Evolutionary conservation across 2,113 vertebrate species (phyloP).

Genomic region (Ondatra zibethicus): DNA sequence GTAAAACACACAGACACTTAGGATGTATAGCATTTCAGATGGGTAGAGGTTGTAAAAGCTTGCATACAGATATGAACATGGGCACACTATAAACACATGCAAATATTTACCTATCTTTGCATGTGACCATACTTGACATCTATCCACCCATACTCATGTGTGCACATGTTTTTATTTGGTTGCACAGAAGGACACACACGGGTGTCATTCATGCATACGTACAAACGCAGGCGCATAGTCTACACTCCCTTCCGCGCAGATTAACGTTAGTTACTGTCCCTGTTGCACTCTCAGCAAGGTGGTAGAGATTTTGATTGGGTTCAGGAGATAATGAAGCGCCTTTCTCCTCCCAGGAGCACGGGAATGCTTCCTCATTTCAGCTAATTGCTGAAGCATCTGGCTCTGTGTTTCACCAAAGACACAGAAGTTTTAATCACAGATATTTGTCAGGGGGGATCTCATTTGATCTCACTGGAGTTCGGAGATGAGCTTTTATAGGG

Average conservation of each 20-base stretch:
- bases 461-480: neutral
- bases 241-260: neutral
- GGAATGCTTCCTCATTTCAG: conserved; percentile 37
- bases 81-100: neutral
- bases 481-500: neutral
- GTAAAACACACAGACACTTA: neutral
- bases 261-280: neutral
- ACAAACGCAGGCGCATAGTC: neutral
- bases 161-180: neutral
- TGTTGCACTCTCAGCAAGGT: neutral
- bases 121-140: neutral
- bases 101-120: neutral
- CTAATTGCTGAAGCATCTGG: conserved; percentile 35
- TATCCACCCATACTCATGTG: neutral
- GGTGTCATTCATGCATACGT: neutral
- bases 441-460: neutral
- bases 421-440: neutral
- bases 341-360: conserved; percentile 46
- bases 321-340: conserved; percentile 38
- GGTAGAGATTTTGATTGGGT: neutral
- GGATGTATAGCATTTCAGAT: neutral
- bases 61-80: neutral
- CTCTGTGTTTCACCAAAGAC: neutral
- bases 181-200: neutral
- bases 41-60: neutral